Conservation (phyloP, 2,888 invertebrate genomes). For the Machimus atricapillus region DNA sequence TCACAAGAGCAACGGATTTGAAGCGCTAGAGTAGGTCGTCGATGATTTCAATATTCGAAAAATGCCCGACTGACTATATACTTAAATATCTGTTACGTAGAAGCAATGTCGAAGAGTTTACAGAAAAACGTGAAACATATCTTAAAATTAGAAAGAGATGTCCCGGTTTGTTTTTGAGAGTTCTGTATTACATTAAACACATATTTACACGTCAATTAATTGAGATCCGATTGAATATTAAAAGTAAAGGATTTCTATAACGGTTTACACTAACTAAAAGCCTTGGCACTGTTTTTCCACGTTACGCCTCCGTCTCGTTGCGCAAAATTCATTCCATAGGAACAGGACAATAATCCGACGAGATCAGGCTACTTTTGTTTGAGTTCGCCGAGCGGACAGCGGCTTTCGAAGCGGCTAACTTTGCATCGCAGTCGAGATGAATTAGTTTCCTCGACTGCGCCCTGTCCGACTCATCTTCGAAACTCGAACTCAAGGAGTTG, state of each 20-base stretch:
- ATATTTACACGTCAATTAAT: slow-evolving; percentile 12
- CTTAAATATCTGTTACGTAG: background rate
- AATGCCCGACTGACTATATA: background rate
- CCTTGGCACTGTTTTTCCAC: slow-evolving; percentile 2
- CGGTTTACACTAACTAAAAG: slow-evolving; percentile 1
- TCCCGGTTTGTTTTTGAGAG: background rate
- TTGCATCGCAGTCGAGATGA: slow-evolving; percentile 59
- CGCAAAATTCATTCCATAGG: slow-evolving; percentile 1
- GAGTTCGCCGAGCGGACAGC: slow-evolving; percentile 51
- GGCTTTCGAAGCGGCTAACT: slow-evolving; percentile 59
- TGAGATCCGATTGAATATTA: slow-evolving; percentile 20
- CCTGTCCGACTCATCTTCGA: background rate
- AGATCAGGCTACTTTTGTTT: background rate
- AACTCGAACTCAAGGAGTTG: background rate
- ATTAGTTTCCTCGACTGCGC: slow-evolving; percentile 3
- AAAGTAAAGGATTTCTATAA: background rate
- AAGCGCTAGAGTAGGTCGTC: slow-evolving; percentile 5
- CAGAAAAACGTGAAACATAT: background rate
- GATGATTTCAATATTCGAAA: background rate
- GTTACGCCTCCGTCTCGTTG: background rate
- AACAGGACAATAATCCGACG: slow-evolving; percentile 10
- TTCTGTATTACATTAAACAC: background rate
- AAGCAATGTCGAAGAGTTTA: background rate
- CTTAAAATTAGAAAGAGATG: background rate
- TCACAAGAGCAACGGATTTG: slow-evolving; percentile 29